Evolutionary conservation across 2,113 vertebrate species (phyloP), one percentile per base, ranked within the genome.

Genomic region (Ranitomeya imitator): DNA sequence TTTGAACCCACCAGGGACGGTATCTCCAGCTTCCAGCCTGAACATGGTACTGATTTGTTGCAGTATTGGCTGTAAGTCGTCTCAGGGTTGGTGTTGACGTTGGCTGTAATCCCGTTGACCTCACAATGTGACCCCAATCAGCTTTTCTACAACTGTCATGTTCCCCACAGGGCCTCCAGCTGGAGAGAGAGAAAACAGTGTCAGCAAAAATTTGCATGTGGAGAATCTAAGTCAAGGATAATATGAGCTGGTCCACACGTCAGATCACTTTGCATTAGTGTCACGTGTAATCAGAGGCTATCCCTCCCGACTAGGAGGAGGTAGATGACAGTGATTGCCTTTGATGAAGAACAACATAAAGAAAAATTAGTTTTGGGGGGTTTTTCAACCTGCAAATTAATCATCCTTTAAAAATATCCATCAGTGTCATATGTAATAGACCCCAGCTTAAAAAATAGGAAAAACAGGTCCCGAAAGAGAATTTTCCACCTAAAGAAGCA

Each of bases 91-190:
- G 91, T 88, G 2, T 26, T 92, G 93, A 92, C 93, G 90, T 91
- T 94, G 94, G 92, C 91, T 92, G 85, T 93, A 93, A 93, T 92
- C 93, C 91, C 89, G 85, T 86, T 92, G 91, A 92, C 92, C 92
- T 93, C 91, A 90, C 91, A 88, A 91, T 76, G 37, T 92, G 91
- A 93, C 92, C 91, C 91, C 92, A 93, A 92, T 94, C 92, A 93
- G 90, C 91, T 89, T 91, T 0, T 0, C 91, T 91, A 57, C 92
- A 90, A 93, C 90, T 93, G 93, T 93, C 91, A 92, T 91, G 92
- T 91, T 91, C 92, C 91, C 90, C 88, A 91, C 88, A 91, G 92
- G 85, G 67, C 90, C 91, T 93, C 90, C 91, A 93, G 91, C 91
- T 90, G 91, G 88, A 90, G 91, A 89, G 87, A 87, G 87, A 87